These are phyloP conservation scores for Temnothorax longispinosus DNA, from an alignment of 1,140 invertebrate genomes.

Conservation along the genomic window DNA sequence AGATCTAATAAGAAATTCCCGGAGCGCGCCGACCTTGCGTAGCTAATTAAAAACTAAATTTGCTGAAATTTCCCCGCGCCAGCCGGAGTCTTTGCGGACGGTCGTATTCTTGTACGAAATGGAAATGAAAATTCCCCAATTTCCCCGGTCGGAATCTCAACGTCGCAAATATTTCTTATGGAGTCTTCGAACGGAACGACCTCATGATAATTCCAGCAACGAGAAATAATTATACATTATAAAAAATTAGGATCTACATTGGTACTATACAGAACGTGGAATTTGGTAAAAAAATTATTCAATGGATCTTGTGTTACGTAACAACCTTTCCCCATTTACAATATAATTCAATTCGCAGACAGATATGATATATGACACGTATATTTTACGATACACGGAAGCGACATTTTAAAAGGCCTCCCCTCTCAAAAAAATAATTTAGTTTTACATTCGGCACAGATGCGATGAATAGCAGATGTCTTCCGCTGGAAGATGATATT, in stretches of 20 bases:
- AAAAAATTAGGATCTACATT: not conserved
- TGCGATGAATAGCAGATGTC: slow-evolving; percentile 2
- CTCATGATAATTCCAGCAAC: not conserved
- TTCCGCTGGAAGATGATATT: not conserved
- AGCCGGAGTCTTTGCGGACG: not conserved
- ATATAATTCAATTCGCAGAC: not conserved
- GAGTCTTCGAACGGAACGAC: not conserved
- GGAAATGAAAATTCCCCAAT: slow-evolving; percentile 28
- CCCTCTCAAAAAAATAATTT: not conserved
- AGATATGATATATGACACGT: not conserved
- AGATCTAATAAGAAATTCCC: slow-evolving; percentile 56
- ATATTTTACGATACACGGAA: not conserved
- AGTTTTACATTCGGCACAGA: not conserved
- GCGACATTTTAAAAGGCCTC: not conserved
- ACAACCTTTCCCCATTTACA: not conserved
- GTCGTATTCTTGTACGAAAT: not conserved
- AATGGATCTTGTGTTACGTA: not conserved
- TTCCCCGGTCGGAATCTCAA: not conserved
- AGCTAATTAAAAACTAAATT: slow-evolving; percentile 62
- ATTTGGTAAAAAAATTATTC: not conserved
- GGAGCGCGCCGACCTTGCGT: not conserved
- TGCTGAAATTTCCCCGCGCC: slow-evolving; percentile 9
- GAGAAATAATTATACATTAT: not conserved
- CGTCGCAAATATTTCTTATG: not conserved
- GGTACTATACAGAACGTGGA: not conserved